These are phyloP conservation scores for Geococcyx californianus DNA, from an alignment of 2,113 vertebrate species.

Conservation along the genomic window DNA sequence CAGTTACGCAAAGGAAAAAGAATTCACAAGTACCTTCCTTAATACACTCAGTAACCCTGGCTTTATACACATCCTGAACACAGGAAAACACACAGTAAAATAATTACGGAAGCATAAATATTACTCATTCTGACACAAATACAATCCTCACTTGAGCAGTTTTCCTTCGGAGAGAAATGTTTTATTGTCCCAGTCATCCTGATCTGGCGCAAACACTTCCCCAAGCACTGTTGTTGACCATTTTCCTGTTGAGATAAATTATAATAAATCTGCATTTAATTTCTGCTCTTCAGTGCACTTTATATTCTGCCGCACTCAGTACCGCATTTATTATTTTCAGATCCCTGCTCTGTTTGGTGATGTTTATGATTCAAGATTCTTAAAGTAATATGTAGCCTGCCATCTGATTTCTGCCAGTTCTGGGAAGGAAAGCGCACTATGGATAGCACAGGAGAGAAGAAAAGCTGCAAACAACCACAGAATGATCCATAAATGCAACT, in stretches of 20 bases:
- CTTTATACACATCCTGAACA: background rate
- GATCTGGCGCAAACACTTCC: slow-evolving; percentile 87
- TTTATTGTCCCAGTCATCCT: slow-evolving; percentile 93
- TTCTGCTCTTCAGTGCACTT: slow-evolving; percentile 26
- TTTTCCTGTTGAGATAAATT: slow-evolving; percentile 76
- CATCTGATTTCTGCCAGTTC: background rate
- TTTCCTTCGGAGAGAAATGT: slow-evolving; percentile 87
- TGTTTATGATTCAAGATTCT: slow-evolving; percentile 1
- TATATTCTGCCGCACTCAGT: slow-evolving; percentile 9
- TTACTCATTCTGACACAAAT: slow-evolving; percentile 55
- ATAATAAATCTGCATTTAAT: slow-evolving; percentile 70
- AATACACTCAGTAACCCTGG: background rate
- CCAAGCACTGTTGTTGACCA: slow-evolving; percentile 84
- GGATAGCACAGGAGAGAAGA: background rate
- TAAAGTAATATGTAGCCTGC: background rate
- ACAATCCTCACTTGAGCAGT: slow-evolving; percentile 81
- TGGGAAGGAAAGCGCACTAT: background rate
- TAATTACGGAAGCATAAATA: slow-evolving; percentile 55
- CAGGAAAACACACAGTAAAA: slow-evolving; percentile 16
- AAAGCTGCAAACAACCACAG: background rate
- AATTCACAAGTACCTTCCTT: background rate
- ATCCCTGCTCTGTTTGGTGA: background rate
- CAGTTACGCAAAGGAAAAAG: background rate
- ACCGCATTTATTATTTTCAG: slow-evolving; percentile 36
- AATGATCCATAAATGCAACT: background rate